These are phyloP conservation scores for Xiphophorus maculatus DNA, from an alignment of 2,113 vertebrate species.

Conservation along the genomic window DNA sequence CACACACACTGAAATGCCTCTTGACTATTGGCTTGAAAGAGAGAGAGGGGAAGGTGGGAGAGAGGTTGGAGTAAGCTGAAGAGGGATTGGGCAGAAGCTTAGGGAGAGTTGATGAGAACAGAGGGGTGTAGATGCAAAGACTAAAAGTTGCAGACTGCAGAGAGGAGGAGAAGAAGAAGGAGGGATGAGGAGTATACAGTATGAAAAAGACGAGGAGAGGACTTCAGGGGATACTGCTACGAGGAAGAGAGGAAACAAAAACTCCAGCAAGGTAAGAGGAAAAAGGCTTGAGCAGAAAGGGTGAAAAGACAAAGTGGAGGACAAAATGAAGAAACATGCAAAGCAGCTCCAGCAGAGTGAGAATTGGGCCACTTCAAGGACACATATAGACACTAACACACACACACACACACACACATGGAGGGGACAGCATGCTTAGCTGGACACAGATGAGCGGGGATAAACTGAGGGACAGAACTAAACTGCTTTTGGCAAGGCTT, in stretches of 20 bases:
- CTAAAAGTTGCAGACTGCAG: slow-evolving; percentile 50
- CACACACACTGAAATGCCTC: slow-evolving; percentile 31
- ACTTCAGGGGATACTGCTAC: slow-evolving; percentile 35
- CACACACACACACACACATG: slow-evolving; percentile 8
- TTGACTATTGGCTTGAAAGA: slow-evolving; percentile 54
- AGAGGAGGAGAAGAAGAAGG: slow-evolving; percentile 54
- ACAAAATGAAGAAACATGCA: slow-evolving; percentile 30
- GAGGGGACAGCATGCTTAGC: slow-evolving; percentile 25
- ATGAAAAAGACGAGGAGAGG: slow-evolving; percentile 47
- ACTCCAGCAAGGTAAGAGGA: slow-evolving; percentile 64
- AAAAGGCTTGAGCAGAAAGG: background rate
- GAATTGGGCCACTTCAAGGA: slow-evolving; percentile 71
- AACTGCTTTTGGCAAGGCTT: slow-evolving; percentile 11
- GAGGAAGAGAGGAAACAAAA: slow-evolving; percentile 53
- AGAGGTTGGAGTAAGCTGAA: slow-evolving; percentile 38
- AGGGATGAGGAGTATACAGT: slow-evolving; percentile 66
- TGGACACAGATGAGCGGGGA: slow-evolving; percentile 36
- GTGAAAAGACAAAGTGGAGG: slow-evolving; percentile 55
- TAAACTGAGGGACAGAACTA: slow-evolving; percentile 23
- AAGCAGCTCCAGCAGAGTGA: slow-evolving; percentile 23
- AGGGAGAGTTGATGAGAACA: slow-evolving; percentile 45
- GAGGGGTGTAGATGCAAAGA: slow-evolving; percentile 46
- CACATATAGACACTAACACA: slow-evolving; percentile 30
- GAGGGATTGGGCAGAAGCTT: slow-evolving; percentile 53
- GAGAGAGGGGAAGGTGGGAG: slow-evolving; percentile 37